Evolutionary conservation across 2,113 vertebrate genomes (phyloP), one percentile per base, ranked within the genome.

Genomic region (Callocephalon fimbriatum): DNA sequence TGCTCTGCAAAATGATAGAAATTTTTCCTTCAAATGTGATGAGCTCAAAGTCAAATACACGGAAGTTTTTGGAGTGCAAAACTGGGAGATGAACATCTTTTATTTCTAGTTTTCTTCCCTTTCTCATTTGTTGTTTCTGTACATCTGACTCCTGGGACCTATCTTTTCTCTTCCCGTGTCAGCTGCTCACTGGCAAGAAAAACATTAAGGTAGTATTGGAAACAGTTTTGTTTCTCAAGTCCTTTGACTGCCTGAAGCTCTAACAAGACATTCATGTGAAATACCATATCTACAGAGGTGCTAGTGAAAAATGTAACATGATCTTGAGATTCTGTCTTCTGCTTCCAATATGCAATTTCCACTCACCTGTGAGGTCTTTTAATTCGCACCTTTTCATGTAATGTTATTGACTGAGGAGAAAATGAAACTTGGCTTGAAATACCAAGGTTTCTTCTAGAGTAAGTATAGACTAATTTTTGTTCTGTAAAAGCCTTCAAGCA

Each of bases 291-390:
- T 58, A 16, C 23, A 70, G 83, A 68, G 9, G 3, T 45, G 77
- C 1, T 58, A 4, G 17, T 82, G 45, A 78, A 71, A 90, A 75
- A 82, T 29, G 10, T 26, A 61, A 12, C 44, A 44, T 17, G 7
- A 71, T 62, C 31, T 21, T 74, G n/a, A 75, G 47, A 86, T 68
- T 85, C n/a, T 71, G 47, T 73, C 17, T 22, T 88, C 29, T 73
- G 42, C 3, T 62, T 68, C 19, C 0, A 0, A 66, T 3, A 40
- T 5, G 12, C 1, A 54, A 32, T 73, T 83, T 90, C 35, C 14
- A 83, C 9, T 7, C 32, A 72, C 8, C 15, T 88, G 4, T 31
- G 29, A 74, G 10, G 7, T 89, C 38, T 62, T 53, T 31, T 77
- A 54, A 73, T 83, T 73, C 38, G 58, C 37, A 37, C 0, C 37